Base-by-base conservation (phyloP, 2,113 vertebrate genomes). In the Forbesichthys agassizii region DNA sequence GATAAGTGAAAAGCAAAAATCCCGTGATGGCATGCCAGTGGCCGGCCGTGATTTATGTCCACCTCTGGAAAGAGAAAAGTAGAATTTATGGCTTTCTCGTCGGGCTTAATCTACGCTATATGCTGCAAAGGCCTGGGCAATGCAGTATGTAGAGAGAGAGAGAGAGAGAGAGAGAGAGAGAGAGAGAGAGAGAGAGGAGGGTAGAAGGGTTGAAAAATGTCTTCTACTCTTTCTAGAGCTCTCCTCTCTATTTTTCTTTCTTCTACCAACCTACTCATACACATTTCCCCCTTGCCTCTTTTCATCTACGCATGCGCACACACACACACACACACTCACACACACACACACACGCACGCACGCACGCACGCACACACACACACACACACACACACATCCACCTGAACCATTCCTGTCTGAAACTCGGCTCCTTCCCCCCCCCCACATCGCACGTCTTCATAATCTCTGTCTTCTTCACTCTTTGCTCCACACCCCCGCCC, bases 1-100 rank as follows among this genome's bases (percentile, higher is more conserved):
- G 83, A 91, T 90, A 90, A 92, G 85, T 92, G 77, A 90, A 89
- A 90, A 88, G 89, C 89, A 91, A 88, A 90, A 89, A 90, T 78
- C 75, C 75, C 81, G 83, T 84, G 82, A 90, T 88, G 85, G 85
- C 74, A 77, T 54, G 68, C 79, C 71, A 61, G 81, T 78, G 36
- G 78, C 61, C 75, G 79, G 77, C 78, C 46, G 27, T 92, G 90
- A 93, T 93, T 93, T 90, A 92, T 92, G 84, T 86, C 84, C 83
- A 87, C 85, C 82, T 86, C 88, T 85, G 83, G 61, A 84, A 81
- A 82, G 81, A 89, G 87, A 91, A 90, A 88, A 86, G 81, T 75
- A 83, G 80, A 87, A 92, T 91, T 89, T 91, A 91, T 91, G 86
- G 80, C 78, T 90, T 80, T 86, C 83, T 87, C 73, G 78, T 83